Evolutionary conservation across 2,797 vertebrate genomes (phyloP).

Genomic region (Poecilia picta): DNA sequence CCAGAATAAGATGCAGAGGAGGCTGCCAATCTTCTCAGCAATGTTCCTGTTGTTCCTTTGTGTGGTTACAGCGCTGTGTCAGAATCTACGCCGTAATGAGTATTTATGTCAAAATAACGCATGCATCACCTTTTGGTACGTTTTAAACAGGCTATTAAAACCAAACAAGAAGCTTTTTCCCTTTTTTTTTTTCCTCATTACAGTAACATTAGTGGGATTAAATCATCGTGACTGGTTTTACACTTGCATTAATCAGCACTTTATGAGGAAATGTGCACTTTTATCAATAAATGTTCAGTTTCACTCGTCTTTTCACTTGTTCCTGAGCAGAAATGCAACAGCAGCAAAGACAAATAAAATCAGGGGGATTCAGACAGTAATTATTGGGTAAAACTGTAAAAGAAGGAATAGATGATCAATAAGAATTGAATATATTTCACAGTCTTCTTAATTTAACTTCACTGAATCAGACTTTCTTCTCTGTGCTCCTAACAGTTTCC

Average conservation of each 20-base stretch:
- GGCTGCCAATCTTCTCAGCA: slow-evolving; percentile 28
- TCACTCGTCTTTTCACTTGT: slow-evolving; percentile 3
- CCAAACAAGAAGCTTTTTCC: not conserved
- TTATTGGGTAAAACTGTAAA: not conserved
- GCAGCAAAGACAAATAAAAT: not conserved
- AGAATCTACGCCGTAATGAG: slow-evolving; percentile 33
- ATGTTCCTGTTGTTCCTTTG: slow-evolving; percentile 13
- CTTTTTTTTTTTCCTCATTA: slow-evolving; percentile 13
- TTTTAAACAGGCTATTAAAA: slow-evolving; percentile 27
- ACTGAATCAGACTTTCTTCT: not conserved
- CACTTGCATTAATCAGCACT: slow-evolving; percentile 3
- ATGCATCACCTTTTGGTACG: slow-evolving; percentile 10
- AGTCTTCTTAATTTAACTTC: not conserved
- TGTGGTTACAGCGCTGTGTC: slow-evolving; percentile 45
- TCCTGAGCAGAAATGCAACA: not conserved
- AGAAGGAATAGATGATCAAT: not conserved
- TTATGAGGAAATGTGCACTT: not conserved
- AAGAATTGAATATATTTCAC: not conserved
- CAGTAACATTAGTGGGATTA: slow-evolving; percentile 12
- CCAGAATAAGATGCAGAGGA: slow-evolving; percentile 19
- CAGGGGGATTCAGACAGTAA: not conserved
- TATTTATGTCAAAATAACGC: slow-evolving; percentile 48
- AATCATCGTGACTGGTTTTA: slow-evolving; percentile 18
- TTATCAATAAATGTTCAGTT: slow-evolving; percentile 8
- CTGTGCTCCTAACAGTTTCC: not conserved